Percentiles rank a stretch among this genome's conserved stretches.
phyloP scores from a whole-genome alignment of 2,797 vertebrate species.

The Chelon labrosus region DNA sequence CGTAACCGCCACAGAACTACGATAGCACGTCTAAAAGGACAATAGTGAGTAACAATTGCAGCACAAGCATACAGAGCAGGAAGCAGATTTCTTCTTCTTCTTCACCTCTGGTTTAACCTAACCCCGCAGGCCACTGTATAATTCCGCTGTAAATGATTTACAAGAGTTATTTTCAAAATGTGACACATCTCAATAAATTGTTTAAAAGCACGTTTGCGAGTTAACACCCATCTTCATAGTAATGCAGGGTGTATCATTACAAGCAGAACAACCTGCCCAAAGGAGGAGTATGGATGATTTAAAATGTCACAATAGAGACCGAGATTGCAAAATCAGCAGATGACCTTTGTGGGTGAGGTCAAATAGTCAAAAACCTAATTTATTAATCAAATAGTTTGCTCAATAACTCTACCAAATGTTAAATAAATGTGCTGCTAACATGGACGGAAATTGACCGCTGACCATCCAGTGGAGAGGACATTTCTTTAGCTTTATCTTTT shows the following conservation, averaged over 20 bases:
- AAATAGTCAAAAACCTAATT: background rate
- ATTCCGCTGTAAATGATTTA: background rate
- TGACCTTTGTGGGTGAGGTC: background rate
- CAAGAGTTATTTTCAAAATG: background rate
- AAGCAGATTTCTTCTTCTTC: slow-evolving; percentile 14
- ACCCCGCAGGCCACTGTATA: background rate
- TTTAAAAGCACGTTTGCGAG: background rate
- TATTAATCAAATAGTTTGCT: background rate
- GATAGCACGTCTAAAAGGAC: slow-evolving; percentile 52
- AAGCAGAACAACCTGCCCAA: background rate
- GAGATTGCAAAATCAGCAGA: background rate
- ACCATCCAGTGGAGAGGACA: background rate
- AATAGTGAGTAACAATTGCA: slow-evolving; percentile 45
- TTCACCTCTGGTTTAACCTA: slow-evolving; percentile 1
- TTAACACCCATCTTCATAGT: background rate
- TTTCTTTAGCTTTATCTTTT: background rate
- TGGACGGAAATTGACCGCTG: no score
- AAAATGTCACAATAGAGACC: background rate
- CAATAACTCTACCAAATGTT: background rate
- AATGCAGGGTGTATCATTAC: background rate
- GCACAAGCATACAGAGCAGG: slow-evolving; percentile 25
- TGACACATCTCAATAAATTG: no score
- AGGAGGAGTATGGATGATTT: background rate
- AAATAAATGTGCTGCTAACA: background rate
- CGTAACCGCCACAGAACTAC: slow-evolving; percentile 37